Evolutionary conservation across 2,888 invertebrate genomes (phyloP).

Genomic region (Piscicola geometra): DNA sequence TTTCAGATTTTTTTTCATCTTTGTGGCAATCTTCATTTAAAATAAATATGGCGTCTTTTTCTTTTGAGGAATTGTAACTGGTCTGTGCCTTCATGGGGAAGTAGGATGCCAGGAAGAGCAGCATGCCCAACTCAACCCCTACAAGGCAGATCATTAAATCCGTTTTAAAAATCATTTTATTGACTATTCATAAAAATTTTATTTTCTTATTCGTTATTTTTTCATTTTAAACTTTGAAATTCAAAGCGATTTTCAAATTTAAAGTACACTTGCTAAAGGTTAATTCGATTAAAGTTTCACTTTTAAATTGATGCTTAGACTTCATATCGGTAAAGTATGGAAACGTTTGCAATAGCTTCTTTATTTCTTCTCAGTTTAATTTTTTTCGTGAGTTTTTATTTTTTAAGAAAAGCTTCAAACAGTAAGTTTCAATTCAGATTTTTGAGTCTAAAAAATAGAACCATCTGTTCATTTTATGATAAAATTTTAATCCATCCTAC

Average conservation of each 20-base stretch:
- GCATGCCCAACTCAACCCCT: neutral
- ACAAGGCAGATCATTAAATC: neutral
- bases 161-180: neutral
- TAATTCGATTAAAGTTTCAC: too few relatives aligned
- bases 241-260: too few relatives aligned
- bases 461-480: too few relatives aligned
- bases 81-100: conserved; percentile 15
- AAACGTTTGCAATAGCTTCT: neutral
- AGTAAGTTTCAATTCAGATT: neutral
- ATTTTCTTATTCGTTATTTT: too few relatives aligned
- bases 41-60: neutral
- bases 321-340: neutral
- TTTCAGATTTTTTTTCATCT: neutral
- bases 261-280: too few relatives aligned
- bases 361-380: neutral
- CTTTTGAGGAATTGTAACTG: neutral
- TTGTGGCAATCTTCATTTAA: neutral
- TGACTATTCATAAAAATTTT: too few relatives aligned
- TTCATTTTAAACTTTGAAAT: too few relatives aligned
- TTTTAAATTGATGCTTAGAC: too few relatives aligned
- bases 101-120: conserved; percentile 15
- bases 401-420: neutral
- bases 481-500: too few relatives aligned
- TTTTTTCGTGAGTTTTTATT: neutral
- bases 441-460: too few relatives aligned